Percentiles rank a stretch among this genome's conserved stretches.
These are phyloP conservation scores for Fulica atra DNA, from an alignment of 2,113 vertebrate species.

Conservation along the genomic window DNA sequence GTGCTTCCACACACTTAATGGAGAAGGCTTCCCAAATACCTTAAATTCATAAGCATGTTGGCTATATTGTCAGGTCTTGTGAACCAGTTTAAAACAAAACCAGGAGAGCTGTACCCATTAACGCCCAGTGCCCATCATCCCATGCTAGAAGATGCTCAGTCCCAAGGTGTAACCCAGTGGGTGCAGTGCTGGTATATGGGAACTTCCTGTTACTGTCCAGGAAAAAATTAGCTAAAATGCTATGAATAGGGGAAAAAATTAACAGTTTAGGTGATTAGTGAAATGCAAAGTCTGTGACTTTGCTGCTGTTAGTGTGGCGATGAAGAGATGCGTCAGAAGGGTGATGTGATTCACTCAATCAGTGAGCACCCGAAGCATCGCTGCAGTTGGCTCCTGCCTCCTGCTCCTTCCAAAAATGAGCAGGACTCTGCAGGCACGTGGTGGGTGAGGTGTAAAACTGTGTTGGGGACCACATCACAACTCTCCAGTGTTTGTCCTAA, in stretches of 20 bases:
- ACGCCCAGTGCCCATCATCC: rapidly evolving
- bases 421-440: rapidly evolving
- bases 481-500: background rate
- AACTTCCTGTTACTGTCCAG: background rate
- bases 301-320: rapidly evolving
- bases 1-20: rapidly evolving
- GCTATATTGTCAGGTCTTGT: rapidly evolving
- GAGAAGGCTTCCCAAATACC: background rate
- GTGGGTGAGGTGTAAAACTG: background rate
- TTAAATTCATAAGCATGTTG: background rate
- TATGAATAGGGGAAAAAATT: rapidly evolving
- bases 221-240: background rate
- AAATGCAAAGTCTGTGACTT: background rate
- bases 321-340: background rate
- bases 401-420: background rate
- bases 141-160: background rate
- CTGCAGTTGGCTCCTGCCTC: rapidly evolving
- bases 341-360: background rate
- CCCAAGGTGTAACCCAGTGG: background rate
- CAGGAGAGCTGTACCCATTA: rapidly evolving
- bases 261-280: rapidly evolving
- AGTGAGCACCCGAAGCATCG: rapidly evolving
- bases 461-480: rapidly evolving
- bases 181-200: rapidly evolving
- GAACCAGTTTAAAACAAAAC: background rate